A percentile compares a stretch with the other conserved stretches of the same genome.
phyloP scores from a whole-genome alignment of 1,140 invertebrate species.

The Lerema accius region DNA sequence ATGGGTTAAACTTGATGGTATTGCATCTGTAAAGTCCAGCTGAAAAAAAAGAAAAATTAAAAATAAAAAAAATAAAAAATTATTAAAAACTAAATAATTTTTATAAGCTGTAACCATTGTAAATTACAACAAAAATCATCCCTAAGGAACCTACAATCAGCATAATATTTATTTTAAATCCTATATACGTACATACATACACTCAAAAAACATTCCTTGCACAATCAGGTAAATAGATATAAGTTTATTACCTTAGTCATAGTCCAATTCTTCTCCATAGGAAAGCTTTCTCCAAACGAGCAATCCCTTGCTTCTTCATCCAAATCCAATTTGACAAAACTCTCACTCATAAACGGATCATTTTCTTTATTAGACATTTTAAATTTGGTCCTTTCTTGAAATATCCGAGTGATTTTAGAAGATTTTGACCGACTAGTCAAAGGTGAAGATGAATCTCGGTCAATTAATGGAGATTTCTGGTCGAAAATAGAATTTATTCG shows the following conservation, averaged over 20 bases:
- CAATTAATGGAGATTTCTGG: conserved; percentile 32
- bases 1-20: conserved; percentile 41
- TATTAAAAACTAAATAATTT: too few relatives aligned
- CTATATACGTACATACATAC: too few relatives aligned
- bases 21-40: conserved; percentile 65
- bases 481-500: background rate
- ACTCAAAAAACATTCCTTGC: too few relatives aligned
- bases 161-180: too few relatives aligned
- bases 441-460: conserved; percentile 35
- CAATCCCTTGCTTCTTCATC: conserved; percentile 72
- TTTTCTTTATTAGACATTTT: conserved; percentile 71
- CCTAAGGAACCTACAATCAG: too few relatives aligned
- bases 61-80: too few relatives aligned
- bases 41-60: too few relatives aligned
- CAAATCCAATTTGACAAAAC: conserved; percentile 58
- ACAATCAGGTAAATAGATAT: too few relatives aligned
- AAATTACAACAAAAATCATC: too few relatives aligned
- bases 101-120: too few relatives aligned
- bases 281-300: conserved; percentile 51
- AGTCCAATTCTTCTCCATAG: conserved; percentile 54
- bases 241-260: conserved; percentile 66
- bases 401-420: conserved; percentile 59
- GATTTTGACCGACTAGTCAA: conserved; percentile 46
- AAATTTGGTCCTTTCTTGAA: conserved; percentile 66
- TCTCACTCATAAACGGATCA: conserved; percentile 45